These are phyloP conservation scores for Borostomias antarcticus DNA, from an alignment of 2,797 vertebrate species.

Conservation along the genomic window DNA sequence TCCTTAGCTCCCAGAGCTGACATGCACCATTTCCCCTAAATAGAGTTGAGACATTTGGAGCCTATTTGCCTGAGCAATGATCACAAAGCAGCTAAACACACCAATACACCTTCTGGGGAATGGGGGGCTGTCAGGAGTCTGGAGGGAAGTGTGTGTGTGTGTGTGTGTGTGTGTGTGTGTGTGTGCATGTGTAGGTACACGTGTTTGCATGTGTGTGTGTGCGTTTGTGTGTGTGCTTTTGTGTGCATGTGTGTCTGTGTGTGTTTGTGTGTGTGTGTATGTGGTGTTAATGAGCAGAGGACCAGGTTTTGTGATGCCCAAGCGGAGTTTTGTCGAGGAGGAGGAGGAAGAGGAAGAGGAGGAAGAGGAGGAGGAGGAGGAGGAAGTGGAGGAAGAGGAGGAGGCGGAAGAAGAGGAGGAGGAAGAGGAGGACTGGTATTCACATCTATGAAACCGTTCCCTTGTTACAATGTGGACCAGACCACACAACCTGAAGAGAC, in stretches of 20 bases:
- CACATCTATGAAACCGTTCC: slow-evolving; percentile 3
- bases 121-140: slow-evolving; percentile 32
- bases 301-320: neutral
- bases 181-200: slow-evolving; percentile 10
- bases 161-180: slow-evolving; percentile 17
- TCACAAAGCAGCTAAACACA: slow-evolving; percentile 56
- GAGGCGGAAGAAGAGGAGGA: too few species aligned
- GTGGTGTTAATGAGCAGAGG: too few species aligned
- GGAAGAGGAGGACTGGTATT: slow-evolving; percentile 6
- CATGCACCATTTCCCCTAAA: slow-evolving; percentile 68
- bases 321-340: neutral
- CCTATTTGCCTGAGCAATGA: slow-evolving; percentile 60
- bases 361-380: too few species aligned
- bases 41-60: slow-evolving; percentile 70
- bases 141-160: slow-evolving; percentile 19
- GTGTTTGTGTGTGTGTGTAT: neutral
- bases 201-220: slow-evolving; percentile 11
- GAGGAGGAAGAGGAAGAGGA: too few species aligned
- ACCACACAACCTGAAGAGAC: too few species aligned
- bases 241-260: neutral
- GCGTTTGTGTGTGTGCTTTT: neutral
- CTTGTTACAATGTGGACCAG: slow-evolving; percentile 2
- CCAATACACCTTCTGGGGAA: slow-evolving; percentile 22
- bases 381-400: too few species aligned
- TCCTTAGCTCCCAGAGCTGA: slow-evolving; percentile 45